Percentiles rank a stretch among this genome's conserved stretches.
Conservation (phyloP, 1,140 invertebrate species). For the Drosophila erecta region DNA sequence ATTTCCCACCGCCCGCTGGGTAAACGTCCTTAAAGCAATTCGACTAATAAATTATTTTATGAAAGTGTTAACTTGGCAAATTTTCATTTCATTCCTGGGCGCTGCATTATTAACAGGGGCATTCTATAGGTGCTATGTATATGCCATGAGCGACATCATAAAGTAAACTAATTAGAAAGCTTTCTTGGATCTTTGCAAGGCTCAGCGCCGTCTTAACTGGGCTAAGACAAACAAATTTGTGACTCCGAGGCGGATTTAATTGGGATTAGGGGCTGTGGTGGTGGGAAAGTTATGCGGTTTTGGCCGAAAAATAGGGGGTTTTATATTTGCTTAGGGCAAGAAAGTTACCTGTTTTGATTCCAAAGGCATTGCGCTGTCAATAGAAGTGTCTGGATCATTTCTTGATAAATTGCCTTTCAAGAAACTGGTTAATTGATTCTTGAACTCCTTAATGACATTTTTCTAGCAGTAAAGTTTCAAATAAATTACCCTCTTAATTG, state of each 20-base stretch:
- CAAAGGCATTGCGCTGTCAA: conserved; percentile 1
- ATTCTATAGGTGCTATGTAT: conserved; percentile 18
- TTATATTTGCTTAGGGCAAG: background rate
- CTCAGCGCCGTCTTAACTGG: conserved; percentile 18
- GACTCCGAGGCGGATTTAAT: conserved; percentile 17
- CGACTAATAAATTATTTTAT: conserved; percentile 79
- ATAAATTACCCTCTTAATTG: background rate
- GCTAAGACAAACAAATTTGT: conserved; percentile 42
- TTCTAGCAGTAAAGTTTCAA: background rate
- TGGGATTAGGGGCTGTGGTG: conserved; percentile 2
- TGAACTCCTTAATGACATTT: background rate
- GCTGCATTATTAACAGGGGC: conserved; percentile 59
- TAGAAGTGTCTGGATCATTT: conserved; percentile 9
- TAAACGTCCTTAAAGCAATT: conserved; percentile 48
- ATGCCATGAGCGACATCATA: conserved; percentile 32
- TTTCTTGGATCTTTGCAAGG: conserved; percentile 42
- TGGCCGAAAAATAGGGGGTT: background rate
- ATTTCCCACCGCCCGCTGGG: conserved; percentile 56
- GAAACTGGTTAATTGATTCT: background rate
- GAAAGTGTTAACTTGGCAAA: conserved; percentile 79
- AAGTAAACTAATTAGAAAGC: conserved; percentile 74
- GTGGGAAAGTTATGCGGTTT: background rate
- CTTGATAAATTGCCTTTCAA: conserved; percentile 18
- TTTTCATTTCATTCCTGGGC: conserved; percentile 39
- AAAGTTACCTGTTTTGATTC: conserved; percentile 3